phyloP scores from a whole-genome alignment of 2,113 vertebrate species.

The Mobula birostris region DNA sequence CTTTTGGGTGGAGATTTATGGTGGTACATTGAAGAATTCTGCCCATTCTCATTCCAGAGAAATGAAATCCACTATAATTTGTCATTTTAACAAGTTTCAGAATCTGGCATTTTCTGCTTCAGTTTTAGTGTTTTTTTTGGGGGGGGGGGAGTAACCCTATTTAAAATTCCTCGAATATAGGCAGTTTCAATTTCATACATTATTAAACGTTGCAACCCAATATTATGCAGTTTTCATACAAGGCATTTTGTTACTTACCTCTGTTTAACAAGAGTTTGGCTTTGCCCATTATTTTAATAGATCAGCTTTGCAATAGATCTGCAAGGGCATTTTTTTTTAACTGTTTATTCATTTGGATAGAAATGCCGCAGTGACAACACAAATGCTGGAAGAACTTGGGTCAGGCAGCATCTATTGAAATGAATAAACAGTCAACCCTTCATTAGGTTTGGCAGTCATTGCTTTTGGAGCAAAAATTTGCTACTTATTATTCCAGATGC shows the following conservation, averaged over 20 bases:
- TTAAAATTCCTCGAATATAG: not conserved
- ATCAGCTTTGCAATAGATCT: not conserved
- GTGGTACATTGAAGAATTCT: not conserved
- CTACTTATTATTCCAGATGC: too few relatives aligned
- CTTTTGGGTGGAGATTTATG: not conserved
- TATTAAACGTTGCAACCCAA: not conserved
- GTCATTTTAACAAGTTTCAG: not conserved
- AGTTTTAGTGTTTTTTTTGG: not conserved
- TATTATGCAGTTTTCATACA: not conserved
- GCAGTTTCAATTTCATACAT: not conserved
- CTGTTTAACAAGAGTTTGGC: not conserved
- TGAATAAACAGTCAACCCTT: too few relatives aligned
- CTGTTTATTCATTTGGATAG: not conserved
- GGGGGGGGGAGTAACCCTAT: not conserved
- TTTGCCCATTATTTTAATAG: not conserved
- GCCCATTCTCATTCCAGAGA: not conserved
- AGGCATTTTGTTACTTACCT: not conserved
- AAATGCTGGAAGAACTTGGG: too few relatives aligned
- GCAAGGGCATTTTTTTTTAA: not conserved
- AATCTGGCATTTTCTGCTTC: not conserved
- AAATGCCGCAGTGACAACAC: not conserved
- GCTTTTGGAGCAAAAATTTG: too few relatives aligned
- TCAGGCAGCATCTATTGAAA: too few relatives aligned
- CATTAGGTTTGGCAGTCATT: not conserved
- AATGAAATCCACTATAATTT: not conserved